A percentile compares a stretch with the other conserved stretches of the same genome.
Evolutionary conservation across 2,113 vertebrate genomes (phyloP).

Genomic region (Lagopus muta): DNA sequence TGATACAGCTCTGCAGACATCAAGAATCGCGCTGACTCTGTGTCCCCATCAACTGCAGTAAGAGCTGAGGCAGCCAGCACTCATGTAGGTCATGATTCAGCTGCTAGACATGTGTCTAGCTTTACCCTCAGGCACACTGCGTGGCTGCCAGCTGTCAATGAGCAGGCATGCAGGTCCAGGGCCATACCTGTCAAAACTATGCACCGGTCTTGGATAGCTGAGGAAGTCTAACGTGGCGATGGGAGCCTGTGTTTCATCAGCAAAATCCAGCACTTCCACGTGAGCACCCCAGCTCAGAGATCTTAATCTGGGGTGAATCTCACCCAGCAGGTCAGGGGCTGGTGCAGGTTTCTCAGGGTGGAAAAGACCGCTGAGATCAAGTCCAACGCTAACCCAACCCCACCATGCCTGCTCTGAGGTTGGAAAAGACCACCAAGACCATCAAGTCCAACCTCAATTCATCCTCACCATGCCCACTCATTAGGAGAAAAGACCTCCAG

Average conservation of each 20-base stretch:
- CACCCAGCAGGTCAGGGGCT: not conserved
- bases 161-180: not conserved
- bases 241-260: not conserved
- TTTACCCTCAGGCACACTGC: not conserved
- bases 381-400: no score
- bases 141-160: not conserved
- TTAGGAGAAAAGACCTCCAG: no score
- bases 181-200: not conserved
- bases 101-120: not conserved
- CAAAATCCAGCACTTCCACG: not conserved
- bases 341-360: not conserved
- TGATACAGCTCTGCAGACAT: not conserved
- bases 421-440: no score
- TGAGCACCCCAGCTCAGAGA: not conserved
- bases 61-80: not conserved
- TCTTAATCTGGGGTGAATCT: not conserved
- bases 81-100: fast-evolving
- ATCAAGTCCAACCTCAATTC: no score
- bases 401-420: no score
- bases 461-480: no score
- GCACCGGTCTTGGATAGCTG: not conserved
- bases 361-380: no score
- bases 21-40: fast-evolving
- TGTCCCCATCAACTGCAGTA: not conserved
- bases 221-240: not conserved